Evolutionary conservation across 2,113 vertebrate genomes (phyloP).

Genomic region (Panthera tigris): DNA sequence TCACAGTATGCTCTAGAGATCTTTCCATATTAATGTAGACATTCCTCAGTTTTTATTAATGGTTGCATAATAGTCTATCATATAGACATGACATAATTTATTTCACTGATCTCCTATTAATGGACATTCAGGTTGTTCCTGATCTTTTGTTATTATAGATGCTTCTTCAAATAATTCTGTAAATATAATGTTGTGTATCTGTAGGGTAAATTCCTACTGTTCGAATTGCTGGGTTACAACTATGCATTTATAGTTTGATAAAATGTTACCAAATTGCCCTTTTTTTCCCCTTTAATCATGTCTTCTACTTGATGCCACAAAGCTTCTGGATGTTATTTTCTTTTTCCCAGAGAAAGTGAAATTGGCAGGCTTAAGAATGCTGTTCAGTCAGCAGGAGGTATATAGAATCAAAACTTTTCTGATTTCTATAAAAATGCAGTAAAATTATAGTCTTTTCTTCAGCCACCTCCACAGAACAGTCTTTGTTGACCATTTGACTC

Average conservation of each 20-base stretch:
- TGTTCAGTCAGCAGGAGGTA: background rate
- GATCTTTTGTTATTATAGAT: slow-evolving; percentile 19
- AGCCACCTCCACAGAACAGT: background rate
- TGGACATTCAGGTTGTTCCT: slow-evolving; percentile 35
- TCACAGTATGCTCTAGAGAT: background rate
- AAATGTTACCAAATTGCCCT: slow-evolving; percentile 4
- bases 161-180: slow-evolving; percentile 55
- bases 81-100: background rate
- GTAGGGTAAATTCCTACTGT: slow-evolving; percentile 24
- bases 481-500: background rate
- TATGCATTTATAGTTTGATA: slow-evolving; percentile 1
- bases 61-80: slow-evolving; percentile 14
- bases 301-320: background rate
- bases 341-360: slow-evolving; percentile 23
- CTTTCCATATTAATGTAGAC: slow-evolving; percentile 38
- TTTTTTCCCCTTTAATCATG: background rate
- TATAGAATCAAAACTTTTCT: background rate
- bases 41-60: slow-evolving; percentile 30
- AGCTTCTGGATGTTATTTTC: background rate
- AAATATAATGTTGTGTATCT: slow-evolving; percentile 29
- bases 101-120: slow-evolving; percentile 37
- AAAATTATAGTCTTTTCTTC: slow-evolving; percentile 18
- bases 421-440: slow-evolving; percentile 37
- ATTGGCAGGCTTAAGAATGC: slow-evolving; percentile 10
- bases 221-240: slow-evolving; percentile 29